Base-by-base conservation (phyloP, 2,797 vertebrate species). In the Falco novaeseelandiae region DNA sequence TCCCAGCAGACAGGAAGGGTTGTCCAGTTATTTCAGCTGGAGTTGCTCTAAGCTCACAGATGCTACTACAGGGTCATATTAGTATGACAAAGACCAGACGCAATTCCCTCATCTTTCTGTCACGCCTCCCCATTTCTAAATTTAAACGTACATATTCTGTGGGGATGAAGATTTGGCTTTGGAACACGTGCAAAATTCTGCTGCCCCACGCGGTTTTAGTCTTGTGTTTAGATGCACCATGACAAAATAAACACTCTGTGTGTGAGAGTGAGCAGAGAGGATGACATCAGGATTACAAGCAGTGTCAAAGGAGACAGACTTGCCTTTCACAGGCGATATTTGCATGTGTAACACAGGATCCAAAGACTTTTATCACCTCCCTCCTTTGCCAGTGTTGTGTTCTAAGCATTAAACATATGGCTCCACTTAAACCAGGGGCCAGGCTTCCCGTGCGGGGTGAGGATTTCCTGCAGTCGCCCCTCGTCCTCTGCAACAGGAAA, bases 231-330 rank as follows among this genome's bases (percentile, higher is more conserved):
- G 86, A 83, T 81, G 76, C 86, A 90, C 88, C 32, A 14, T 92
- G 95, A 95, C 92, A 96, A 97, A 96, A 95, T 48, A 92, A 92
- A 38, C 87, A 90, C 52, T 34, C 51, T 57, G 92, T 89, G 90
- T 2, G 55, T 0, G 15, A 89, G 90, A 80, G 81, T 59, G 86
- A 93, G 86, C 4, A 73, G 82, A 61, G 88, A 92, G 87, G 90
- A 93, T 97, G 94, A 95, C 95, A 96, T 96, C 92, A 93, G 95
- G 94, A 96, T 96, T 96, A 97, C 76, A 85, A 92, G 84, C 65
- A 83, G 83, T 78, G 93, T 94, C 95, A 94, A 83, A 92, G 93
- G 90, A 95, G 90, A 94, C 90, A 97, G 93, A 49, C 86, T 96
- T 77, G 83, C 95, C 81, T 96, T 94, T 94, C 83, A 83, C 88